Evolutionary conservation across 92 coral and sea anemone genomes (phyloP), one percentile per base, ranked within the genome.

Genomic region (Parazoanthus atlanticus): DNA sequence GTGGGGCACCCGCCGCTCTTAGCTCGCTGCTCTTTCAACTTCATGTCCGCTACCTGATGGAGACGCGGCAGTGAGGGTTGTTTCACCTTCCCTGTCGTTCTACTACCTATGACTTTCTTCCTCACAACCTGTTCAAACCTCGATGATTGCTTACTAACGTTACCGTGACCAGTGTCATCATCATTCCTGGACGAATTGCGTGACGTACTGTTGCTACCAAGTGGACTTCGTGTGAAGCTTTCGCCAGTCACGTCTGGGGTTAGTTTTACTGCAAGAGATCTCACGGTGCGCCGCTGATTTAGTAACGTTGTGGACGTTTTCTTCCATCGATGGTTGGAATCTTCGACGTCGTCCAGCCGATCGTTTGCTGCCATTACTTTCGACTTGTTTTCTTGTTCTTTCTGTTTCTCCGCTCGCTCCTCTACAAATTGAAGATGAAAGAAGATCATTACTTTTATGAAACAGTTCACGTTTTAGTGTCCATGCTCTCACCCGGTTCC

Each of bases 321-420:
- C 28, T 84, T 84, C 52, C 74, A 84, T 16, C 61, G 47, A 17
- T 31, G 17, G 26, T 32, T 84, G 74, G 87, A 43, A 21, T 6
- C 12, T 43, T 69, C 15, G 8, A 65, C 21, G 16, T 38, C 43
- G 31, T 72, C 76, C 26, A 47, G 40, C 31, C 7, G 66, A 0
- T 84, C 78, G 21, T 19, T 84, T 75, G 52, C 79, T 21, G 52
- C 49, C 79, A 36, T 3, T 75, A 23, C 13, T 36, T 49, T 83
- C 65, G 52, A n/a, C 78, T 40, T 83, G 52, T 67, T 54, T 28
- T 69, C 77, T 25, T 82, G 58, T 46, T 84, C 23, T 46, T 40
- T 84, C 67, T 84, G 87, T 70, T 41, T 84, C 78, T 46, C 87
- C 13, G 56, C 87, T 21, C 87, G 78, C 38, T 84, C 87, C 40